Evolutionary conservation across 1,140 invertebrate species (phyloP).

Genomic region (Euborellia annulipes): DNA sequence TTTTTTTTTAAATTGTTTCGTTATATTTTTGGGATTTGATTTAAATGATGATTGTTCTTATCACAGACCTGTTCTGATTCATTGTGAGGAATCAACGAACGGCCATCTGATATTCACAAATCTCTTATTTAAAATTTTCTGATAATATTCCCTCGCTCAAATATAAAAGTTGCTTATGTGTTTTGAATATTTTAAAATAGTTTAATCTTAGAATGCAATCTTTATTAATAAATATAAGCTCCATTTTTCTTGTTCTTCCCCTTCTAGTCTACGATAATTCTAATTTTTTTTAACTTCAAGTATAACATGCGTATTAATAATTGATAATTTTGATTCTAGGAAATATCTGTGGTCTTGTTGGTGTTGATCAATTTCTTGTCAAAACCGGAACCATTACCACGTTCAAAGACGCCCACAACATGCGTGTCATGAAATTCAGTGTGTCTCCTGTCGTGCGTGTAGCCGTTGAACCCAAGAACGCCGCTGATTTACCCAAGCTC

Average conservation of each 20-base stretch:
- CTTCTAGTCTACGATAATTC: no score
- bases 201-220: no score
- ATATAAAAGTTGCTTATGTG: no score
- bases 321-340: no score
- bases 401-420: slow-evolving; percentile 98
- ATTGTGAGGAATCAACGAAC: background rate
- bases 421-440: slow-evolving; percentile 97
- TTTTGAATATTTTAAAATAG: no score
- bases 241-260: no score
- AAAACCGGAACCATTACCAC: slow-evolving; percentile 99
- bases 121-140: no score
- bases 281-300: no score
- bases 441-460: slow-evolving; percentile 98
- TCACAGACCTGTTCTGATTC: background rate
- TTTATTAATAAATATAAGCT: no score
- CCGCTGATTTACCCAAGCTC: slow-evolving; percentile 95
- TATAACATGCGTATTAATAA: no score
- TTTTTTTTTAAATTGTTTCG: no score
- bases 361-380: slow-evolving; percentile 98
- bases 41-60: slow-evolving; percentile 17
- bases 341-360: slow-evolving; percentile 99
- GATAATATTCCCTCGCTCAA: no score
- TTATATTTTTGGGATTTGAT: background rate
- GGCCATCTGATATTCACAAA: background rate
- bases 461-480: slow-evolving; percentile 98